Evolutionary conservation across 2,888 invertebrate species (phyloP).

Genomic region (Habroteleia sp.): DNA sequence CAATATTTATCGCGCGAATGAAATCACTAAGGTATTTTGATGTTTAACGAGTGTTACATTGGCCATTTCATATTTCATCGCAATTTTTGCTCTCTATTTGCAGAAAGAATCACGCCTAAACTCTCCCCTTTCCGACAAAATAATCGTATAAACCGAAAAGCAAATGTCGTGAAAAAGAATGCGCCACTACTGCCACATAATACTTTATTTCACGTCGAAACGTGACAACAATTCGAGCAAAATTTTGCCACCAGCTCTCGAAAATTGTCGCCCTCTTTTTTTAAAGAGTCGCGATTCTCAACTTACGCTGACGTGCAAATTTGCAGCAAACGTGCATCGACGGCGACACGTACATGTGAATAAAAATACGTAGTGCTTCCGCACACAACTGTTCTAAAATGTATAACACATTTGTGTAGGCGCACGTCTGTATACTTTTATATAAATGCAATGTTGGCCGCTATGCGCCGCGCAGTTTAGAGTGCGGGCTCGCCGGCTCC

Average conservation of each 20-base stretch:
- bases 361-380: constrained; percentile 31
- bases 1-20: constrained; percentile 22
- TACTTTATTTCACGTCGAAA: constrained; percentile 17
- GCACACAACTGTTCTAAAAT: constrained; percentile 8
- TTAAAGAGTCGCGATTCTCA: constrained; percentile 16
- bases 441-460: constrained; percentile 54
- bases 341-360: constrained; percentile 15
- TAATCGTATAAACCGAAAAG: constrained; percentile 20
- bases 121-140: constrained; percentile 1
- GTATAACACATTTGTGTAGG: constrained; percentile 35
- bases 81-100: constrained; percentile 18
- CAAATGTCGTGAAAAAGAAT: constrained; percentile 14
- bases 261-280: constrained; percentile 16
- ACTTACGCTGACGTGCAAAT: constrained; percentile 45
- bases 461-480: constrained; percentile 50
- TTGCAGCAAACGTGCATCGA: constrained; percentile 12
- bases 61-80: constrained; percentile 14
- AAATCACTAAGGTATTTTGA: constrained; percentile 12
- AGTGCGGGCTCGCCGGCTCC: constrained; percentile 67
- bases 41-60: constrained; percentile 36
- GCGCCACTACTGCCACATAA: constrained; percentile 7
- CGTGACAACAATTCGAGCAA: constrained; percentile 25
- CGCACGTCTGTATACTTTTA: constrained; percentile 35
- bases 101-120: constrained; percentile 3
- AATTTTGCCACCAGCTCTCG: constrained; percentile 5